Evolutionary conservation across 2,888 invertebrate genomes (phyloP), one percentile per base, ranked within the genome.

Genomic region (Podabrus alpinus): DNA sequence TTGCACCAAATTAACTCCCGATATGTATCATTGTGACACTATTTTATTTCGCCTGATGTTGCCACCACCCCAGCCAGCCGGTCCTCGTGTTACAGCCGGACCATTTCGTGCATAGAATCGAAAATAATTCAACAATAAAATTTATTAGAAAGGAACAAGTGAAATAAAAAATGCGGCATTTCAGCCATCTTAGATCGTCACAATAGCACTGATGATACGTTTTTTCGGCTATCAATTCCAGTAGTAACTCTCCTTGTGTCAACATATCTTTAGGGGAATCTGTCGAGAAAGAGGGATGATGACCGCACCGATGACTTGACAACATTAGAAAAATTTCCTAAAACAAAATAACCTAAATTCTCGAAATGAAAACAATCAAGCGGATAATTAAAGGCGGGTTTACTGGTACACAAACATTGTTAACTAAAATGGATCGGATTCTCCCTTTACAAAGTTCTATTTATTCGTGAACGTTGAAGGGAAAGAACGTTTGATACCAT

Each of bases 361-460:
- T 45, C 45, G 45, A 45, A 45, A 45, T 45, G 45, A 45, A 45
- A 45, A 45, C 45, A 45, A 45, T 45, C 45, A 45, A 7, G 45
- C 45, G 45, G 45, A 77, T 77, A 77, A 77, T 77, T 71, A 77
- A 74, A 67, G 76, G 76, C 67, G 76, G 76, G 77, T 78, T 79
- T 80, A 79, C 80, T 79, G 80, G 79, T 80, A 79, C 72, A 71
- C 78, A 81, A 17, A 64, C 62, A 64, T 75, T 69, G 70, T 72
- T 77, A 79, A 81, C 80, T 80, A 72, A 77, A 80, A 81, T 78
- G 76, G 76, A 77, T 77, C 68, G 73, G 78, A 74, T 77, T 79
- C 78, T 75, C 78, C 79, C 79, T 77, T 78, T 79, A 77, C 71
- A 77, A 71, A 75, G 76, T 78, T 78, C 78, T 79, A 81, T 80